These are phyloP conservation scores for Spatulosminthurus flaviceps DNA, from an alignment of 2,888 invertebrate genomes.

Conservation along the genomic window DNA sequence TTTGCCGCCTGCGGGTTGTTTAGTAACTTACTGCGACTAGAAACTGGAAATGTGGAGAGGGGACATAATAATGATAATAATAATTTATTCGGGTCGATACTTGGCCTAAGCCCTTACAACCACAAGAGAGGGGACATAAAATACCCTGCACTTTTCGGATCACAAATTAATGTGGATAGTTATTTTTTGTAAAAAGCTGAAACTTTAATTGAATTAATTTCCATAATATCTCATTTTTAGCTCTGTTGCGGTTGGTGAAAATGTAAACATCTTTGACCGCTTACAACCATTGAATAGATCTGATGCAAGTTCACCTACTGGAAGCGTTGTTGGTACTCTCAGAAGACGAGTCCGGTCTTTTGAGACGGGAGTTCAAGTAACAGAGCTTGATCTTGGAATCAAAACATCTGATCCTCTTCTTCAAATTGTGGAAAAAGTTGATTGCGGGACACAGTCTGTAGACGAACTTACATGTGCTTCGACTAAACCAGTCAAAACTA, in stretches of 20 bases:
- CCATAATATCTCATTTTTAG: conserved; percentile 38
- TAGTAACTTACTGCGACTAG: no score
- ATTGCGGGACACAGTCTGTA: conserved; percentile 58
- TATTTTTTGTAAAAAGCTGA: no score
- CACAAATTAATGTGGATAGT: no score
- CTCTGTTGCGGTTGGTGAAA: conserved; percentile 58
- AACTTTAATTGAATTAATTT: conserved; percentile 3
- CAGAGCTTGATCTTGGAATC: conserved; percentile 57
- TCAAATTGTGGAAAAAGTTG: conserved; percentile 62
- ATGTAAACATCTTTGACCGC: conserved; percentile 44
- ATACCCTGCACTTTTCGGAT: no score
- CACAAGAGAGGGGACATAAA: no score
- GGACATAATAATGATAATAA: no score
- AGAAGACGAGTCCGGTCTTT: conserved; percentile 56
- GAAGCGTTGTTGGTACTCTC: conserved; percentile 57
- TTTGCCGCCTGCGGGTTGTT: no score
- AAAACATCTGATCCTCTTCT: conserved; percentile 52
- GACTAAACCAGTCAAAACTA: conserved; percentile 28
- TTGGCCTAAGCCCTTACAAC: no score
- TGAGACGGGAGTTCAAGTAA: conserved; percentile 62
- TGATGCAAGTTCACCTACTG: conserved; percentile 59
- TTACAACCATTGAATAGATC: conserved; percentile 41
- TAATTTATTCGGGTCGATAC: no score
- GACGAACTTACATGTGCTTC: not conserved
- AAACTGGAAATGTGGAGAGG: no score